Base-by-base conservation (phyloP, 2,797 vertebrate genomes). In the Pseudotriccus pelzelni region DNA sequence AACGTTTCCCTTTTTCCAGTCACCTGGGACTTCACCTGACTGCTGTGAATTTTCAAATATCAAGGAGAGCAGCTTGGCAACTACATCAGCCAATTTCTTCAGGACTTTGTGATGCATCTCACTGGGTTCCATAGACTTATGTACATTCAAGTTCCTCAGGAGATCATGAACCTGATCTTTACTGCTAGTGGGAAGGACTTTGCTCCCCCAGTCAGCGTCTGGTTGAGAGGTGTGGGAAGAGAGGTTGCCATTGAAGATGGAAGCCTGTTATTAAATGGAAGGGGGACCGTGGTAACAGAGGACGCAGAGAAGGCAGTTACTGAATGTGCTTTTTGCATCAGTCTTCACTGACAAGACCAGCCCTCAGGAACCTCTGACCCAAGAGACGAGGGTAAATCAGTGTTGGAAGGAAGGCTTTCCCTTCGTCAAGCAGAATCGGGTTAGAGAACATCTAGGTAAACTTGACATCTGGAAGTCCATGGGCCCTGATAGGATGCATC, bases 401-500 rank as follows among this genome's bases (percentile, higher is more conserved):
- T 23, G 18, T 12, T 55, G 34, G 14, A 55, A 47, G 53, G 34
- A 53, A 55, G 27, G 7, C 5, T 25, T 87, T 52, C 53, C 12
- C 8, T 3, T 46, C 24, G 24, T 30, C 37, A 39, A 30, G 11
- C 7, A 66, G n/a, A 4, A 15, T 21, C 30, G 28, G 11, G 9
- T 66, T 73, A 66, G 59, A 50, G 16, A 50, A 24, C 43, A 66
- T 0, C 3, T 32, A 14, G n/a, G 2, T 30, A 46, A 39, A 59
- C 3, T 1, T 66, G 9, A 59, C 10, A 73, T 21, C n/a, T 0
- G 3, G 10, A 66, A 64, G 23, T 4, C 43, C 36, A 37, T 0
- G 2, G 28, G 13, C 3, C 9, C 27, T 28, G 32, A 3, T 2
- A 1, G 43, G 8, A 28, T 49, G 4, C 8, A 20, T n/a, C 23